Base-by-base conservation (phyloP, 2,888 invertebrate genomes). In the Drosophila koepferae region DNA sequence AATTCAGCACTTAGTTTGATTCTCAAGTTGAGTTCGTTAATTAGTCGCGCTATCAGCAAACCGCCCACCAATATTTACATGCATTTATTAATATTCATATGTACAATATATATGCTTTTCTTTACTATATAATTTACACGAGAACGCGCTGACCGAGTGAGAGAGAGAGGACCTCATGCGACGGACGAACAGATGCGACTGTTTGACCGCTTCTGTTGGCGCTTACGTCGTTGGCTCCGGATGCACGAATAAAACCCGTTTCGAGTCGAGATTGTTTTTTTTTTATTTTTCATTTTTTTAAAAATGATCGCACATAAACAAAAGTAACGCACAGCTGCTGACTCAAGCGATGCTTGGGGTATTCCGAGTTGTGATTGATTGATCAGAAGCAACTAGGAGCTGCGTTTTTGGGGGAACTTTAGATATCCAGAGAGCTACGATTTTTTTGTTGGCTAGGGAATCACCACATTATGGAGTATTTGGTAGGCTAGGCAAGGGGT, bases 261-360 rank as follows among this genome's bases (percentile, higher is more conserved):
- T 72, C 55, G 44, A 66, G 59, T 56, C 44, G 48, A 63, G 61
- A 63, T 46, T 41, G 23, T 23, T 28, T 6, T 28, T 28, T 28
- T 28, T 28, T 28, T 28, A 0, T 28, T 28, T 28, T 28, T 5
- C 0, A 4, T 28, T 6, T 55, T 38, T 38, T 53, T 20, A 48
- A 54, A 44, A 72, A 38, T 38, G 49, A 59, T 59, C 38, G 41
- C 48, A 68, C 56, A 66, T 66, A 55, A 66, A 59, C 59, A 72
- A 68, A 63, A 75, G n/a, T 48, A 64, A 81, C 86, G 77, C 83
- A 79, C 86, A 82, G 77, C 68, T 65, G 80, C 76, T 84, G 90
- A 87, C 53, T 85, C 86, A 85, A 61, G 60, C 63, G 71, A 23
- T 54, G 66, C 55, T 82, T 80, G 85, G 82, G 86, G 64, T 74